A percentile compares a stretch with the other conserved stretches of the same genome.
Conservation (phyloP, 1,140 invertebrate species). For the Andricus grossulariae region DNA sequence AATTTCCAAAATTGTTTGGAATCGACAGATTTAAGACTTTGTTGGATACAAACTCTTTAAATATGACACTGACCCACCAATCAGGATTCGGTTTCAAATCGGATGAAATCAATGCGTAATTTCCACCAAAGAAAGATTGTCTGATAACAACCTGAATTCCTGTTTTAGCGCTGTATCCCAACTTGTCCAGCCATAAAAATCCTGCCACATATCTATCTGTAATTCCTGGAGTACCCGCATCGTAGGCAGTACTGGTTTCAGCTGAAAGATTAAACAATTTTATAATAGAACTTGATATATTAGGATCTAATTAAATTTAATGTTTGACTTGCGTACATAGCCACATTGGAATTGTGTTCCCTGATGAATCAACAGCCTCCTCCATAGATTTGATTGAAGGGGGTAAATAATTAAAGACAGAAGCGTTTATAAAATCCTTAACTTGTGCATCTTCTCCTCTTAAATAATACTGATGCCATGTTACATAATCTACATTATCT, state of each 20-base stretch:
- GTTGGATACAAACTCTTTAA: conserved; percentile 82
- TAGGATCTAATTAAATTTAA: conserved; percentile 22
- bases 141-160: conserved; percentile 83
- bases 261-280: conserved; percentile 64
- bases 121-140: conserved; percentile 82
- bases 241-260: conserved; percentile 86
- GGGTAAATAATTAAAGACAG: conserved; percentile 80
- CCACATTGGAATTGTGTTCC: conserved; percentile 79
- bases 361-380: conserved; percentile 72
- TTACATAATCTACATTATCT: conserved; percentile 76
- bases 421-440: conserved; percentile 81
- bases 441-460: conserved; percentile 80
- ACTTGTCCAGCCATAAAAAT: conserved; percentile 88
- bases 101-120: conserved; percentile 82
- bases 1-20: conserved; percentile 63
- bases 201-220: conserved; percentile 84
- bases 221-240: conserved; percentile 83
- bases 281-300: neutral
- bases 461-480: conserved; percentile 90
- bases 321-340: conserved; percentile 74
- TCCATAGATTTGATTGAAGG: conserved; percentile 78
- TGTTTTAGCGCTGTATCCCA: conserved; percentile 81
- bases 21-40: conserved; percentile 77
- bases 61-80: conserved; percentile 85
- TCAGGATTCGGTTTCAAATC: conserved; percentile 81